Evolutionary conservation across 1,140 invertebrate genomes (phyloP), one percentile per base, ranked within the genome.

Genomic region (Anoplophora glabripennis): DNA sequence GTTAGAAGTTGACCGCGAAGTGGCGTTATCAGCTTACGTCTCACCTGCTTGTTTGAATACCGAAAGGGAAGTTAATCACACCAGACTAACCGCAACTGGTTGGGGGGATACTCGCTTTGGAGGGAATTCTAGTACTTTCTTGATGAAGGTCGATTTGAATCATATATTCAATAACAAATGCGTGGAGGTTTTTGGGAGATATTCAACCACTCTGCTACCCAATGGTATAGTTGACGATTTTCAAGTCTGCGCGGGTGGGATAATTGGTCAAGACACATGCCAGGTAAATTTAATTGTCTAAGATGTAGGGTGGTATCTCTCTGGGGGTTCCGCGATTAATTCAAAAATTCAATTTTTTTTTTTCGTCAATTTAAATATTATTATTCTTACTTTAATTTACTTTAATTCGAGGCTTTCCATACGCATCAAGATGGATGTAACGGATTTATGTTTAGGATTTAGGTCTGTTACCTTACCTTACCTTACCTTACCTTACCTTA

Each of bases 1-100:
- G 7, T 44, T 79, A 9, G 63, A 70, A 46, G 52, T 80, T 21
- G 62, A 64, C 8, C 15, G 15, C 4, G 9, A 12, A 11, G 45
- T 54, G 14, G 15, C 14, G 3, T 15, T 49, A 10, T 53, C 61
- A 2, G 34, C 33, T 36, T 63, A 47, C 49, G 49, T 58, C n/a
- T 40, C 40, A 11, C 49, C 52, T 10, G 61, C 56, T 47, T 63
- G 61, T 49, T 28, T 61, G n/a, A 12, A 48, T 15, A n/a, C 21
- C 2, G 40, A 28, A 11, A 14, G 21, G 14, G 18, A 40, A 7
- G 17, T 40, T 8, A 4, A 11, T 33, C 10, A 33, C 18, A 45
- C 10, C 7, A 14, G 11, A 14, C 15, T 45, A 18, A 59, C 49
- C 4, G 57, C 57, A 8, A 53, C 48, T 46, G 57, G 57, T 5